A percentile compares a stretch with the other conserved stretches of the same genome.
Conservation (phyloP, 2,888 invertebrate genomes). For the Sepioteuthis lessoniana region DNA sequence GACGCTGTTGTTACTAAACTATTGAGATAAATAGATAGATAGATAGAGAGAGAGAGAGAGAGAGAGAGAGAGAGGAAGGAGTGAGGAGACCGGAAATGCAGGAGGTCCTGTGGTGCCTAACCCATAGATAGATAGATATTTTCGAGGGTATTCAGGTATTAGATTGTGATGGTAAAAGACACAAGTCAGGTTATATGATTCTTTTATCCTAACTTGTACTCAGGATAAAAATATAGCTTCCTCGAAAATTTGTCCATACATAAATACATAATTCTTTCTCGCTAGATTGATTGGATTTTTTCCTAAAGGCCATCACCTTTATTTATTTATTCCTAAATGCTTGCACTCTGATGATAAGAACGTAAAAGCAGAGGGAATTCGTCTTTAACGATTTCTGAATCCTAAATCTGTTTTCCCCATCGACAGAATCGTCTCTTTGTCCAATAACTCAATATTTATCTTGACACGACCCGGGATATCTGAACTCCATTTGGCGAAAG, state of each 20-base stretch:
- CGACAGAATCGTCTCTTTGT: background rate
- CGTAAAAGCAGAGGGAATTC: background rate
- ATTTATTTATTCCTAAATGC: background rate
- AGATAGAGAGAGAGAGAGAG: background rate
- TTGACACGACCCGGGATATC: background rate
- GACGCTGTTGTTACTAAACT: no score
- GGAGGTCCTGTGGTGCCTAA: no score
- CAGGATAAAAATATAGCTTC: background rate
- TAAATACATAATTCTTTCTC: background rate
- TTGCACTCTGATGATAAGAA: background rate
- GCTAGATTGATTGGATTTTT: background rate
- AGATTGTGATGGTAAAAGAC: background rate
- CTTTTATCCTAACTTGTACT: background rate
- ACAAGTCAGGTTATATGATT: background rate
- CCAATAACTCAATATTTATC: conserved; percentile 33
- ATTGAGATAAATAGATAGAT: background rate
- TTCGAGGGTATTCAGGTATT: background rate
- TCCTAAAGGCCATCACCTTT: background rate
- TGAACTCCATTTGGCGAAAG: background rate
- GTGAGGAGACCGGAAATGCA: no score
- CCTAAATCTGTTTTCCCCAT: background rate
- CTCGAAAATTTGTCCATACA: background rate
- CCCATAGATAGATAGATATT: no score
- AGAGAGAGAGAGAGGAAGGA: background rate
- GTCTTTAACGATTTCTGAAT: background rate